Evolutionary conservation across 2,797 vertebrate species (phyloP).

Genomic region (Muscicapa striata): DNA sequence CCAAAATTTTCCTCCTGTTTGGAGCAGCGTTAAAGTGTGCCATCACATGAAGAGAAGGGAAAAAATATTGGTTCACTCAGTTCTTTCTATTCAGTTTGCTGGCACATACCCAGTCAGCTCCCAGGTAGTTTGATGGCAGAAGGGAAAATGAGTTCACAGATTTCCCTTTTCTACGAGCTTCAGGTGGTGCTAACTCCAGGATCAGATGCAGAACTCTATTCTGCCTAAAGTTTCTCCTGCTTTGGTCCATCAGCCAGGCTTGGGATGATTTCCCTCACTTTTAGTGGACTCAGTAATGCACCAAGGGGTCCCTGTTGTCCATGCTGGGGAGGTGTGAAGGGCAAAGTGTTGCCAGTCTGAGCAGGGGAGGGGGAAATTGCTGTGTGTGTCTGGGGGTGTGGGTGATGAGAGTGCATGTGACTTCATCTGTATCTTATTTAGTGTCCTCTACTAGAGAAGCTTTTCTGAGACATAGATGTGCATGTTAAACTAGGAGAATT

Average conservation of each 20-base stretch:
- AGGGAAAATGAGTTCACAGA: not conserved
- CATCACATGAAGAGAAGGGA: not conserved
- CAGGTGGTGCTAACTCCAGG: not conserved
- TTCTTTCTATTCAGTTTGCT: not conserved
- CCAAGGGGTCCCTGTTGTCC: not conserved
- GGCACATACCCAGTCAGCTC: not conserved
- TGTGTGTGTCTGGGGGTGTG: not conserved
- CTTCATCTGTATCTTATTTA: not conserved
- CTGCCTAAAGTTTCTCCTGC: not conserved
- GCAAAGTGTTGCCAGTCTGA: not conserved
- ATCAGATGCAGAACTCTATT: not conserved
- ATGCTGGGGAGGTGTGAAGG: not conserved
- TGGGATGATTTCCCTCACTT: not conserved
- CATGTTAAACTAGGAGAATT: conserved; percentile 54
- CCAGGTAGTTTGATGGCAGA: not conserved
- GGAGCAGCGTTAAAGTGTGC: not conserved
- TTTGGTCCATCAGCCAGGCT: not conserved
- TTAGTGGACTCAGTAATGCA: not conserved
- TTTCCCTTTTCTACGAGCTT: not conserved
- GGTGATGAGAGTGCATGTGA: conserved; percentile 7
- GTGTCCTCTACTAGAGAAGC: conserved; percentile 26
- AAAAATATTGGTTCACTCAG: not conserved
- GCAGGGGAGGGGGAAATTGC: not conserved
- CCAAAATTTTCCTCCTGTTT: not conserved
- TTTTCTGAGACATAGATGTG: conserved; percentile 47